Evolutionary conservation across 2,113 vertebrate species (phyloP), one percentile per base, ranked within the genome.

Genomic region (Excalfactoria chinensis): DNA sequence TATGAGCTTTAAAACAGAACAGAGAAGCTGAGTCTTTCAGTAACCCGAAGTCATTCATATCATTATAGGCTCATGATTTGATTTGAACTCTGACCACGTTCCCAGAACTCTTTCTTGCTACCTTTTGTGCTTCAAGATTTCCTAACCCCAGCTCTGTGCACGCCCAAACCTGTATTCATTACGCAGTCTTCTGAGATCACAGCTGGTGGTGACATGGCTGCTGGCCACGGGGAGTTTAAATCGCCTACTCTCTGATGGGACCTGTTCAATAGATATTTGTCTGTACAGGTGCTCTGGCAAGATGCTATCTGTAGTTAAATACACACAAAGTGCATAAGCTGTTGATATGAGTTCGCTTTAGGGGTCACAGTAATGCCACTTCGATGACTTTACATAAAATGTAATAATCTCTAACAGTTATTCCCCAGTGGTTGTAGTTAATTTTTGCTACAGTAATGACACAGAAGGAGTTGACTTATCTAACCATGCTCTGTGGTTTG

Each of bases 141-240:
- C 68, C 37, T 83, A 91, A 95, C 48, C 18, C 63, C 86, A 78
- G 51, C 51, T 79, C 21, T 77, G 48, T 64, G 81, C 93, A 93
- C 90, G 93, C 66, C 75, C 81, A 68, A 90, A 87, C 91, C 30
- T 96, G 80, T 2, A 0, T 59, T 85, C 34, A 17, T 89, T 75
- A 28, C 49, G 9, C 35, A 80, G 51, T 26, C 70, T 83, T 43
- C 53, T 55, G 84, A 85, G 77, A 69, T 83, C 49, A 48, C 35
- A 66, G 40, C 56, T 86, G 32, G 41, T 13, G 37, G 30, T 82
- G 35, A 37, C 22, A 9, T 15, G 16, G 67, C 46, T 2, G 6
- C 51, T 64, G 77, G 66, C 70, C 41, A 6, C 2, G 43, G 26
- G 58, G 46, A 41, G 49, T 62, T 93, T 58, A 53, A 70, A 48